Percentiles rank a stretch among this genome's conserved stretches.
phyloP scores from a whole-genome alignment of 2,113 vertebrate genomes.

The Trematomus loennbergii region DNA sequence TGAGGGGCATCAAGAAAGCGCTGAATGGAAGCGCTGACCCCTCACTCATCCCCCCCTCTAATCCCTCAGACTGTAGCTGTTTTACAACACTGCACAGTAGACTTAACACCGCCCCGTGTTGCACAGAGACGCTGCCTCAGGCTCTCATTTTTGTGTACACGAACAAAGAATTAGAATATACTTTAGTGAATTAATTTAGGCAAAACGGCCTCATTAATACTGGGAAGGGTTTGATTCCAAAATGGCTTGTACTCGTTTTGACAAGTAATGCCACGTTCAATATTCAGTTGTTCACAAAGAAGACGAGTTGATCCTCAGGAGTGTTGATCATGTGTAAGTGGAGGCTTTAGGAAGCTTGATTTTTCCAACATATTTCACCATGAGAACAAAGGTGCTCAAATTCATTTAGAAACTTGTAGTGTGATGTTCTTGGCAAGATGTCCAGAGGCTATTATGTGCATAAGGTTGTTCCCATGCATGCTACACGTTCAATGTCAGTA shows the following conservation, averaged over 20 bases:
- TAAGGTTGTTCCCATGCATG: conserved; percentile 13
- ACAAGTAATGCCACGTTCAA: conserved; percentile 40
- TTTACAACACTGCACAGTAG: conserved; percentile 7
- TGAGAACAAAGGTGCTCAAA: conserved; percentile 52
- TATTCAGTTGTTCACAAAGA: conserved; percentile 52
- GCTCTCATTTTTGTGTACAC: conserved; percentile 43
- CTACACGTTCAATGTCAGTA: conserved; percentile 18
- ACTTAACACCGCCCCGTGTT: conserved; percentile 25
- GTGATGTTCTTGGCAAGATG: conserved; percentile 16
- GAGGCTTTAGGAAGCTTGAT: conserved; percentile 38
- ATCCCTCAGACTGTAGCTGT: conserved; percentile 28
- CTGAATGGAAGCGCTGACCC: conserved; percentile 39
- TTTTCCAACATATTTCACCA: conserved; percentile 34
- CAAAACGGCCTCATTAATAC: conserved; percentile 60
- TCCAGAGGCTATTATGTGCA: conserved; percentile 7
- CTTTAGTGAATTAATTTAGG: conserved; percentile 41
- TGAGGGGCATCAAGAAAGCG: conserved; percentile 19
- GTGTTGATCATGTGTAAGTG: conserved; percentile 39
- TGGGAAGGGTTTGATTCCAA: conserved; percentile 42
- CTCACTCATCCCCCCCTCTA: conserved; percentile 27
- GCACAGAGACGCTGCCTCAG: conserved; percentile 39
- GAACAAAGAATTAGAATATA: conserved; percentile 49
- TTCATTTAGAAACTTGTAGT: conserved; percentile 15
- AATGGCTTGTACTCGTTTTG: conserved; percentile 49
- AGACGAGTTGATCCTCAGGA: conserved; percentile 43